These are phyloP conservation scores for Anser brachyrhynchus DNA, from an alignment of 2,113 vertebrate species.

Conservation along the genomic window DNA sequence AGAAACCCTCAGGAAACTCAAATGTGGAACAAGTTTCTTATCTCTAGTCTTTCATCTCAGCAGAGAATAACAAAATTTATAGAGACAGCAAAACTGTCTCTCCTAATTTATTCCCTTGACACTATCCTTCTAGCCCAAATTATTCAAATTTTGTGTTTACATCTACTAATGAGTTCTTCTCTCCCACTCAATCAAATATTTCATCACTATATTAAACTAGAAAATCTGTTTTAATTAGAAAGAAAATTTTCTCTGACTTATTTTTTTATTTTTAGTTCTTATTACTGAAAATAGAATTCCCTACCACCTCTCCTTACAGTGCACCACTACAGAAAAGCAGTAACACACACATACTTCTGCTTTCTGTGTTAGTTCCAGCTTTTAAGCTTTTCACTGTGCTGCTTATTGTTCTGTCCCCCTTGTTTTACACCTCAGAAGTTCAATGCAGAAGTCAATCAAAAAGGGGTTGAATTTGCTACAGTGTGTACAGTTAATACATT, in stretches of 20 bases:
- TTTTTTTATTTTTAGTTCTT: neutral
- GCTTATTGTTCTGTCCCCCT: neutral
- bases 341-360: neutral
- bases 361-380: neutral
- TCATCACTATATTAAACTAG: slow-evolving; percentile 9
- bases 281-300: neutral
- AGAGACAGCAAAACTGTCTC: slow-evolving; percentile 28
- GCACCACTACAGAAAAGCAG: neutral
- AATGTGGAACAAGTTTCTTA: neutral
- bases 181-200: slow-evolving; percentile 9
- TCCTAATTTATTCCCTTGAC: slow-evolving; percentile 51
- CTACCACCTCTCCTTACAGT: neutral
- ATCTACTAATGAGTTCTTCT: slow-evolving; percentile 36
- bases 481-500: neutral
- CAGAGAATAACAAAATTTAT: slow-evolving; percentile 1
- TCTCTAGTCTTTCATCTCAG: neutral
- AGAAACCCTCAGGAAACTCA: neutral
- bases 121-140: neutral
- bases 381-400: neutral
- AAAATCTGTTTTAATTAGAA: slow-evolving; percentile 40
- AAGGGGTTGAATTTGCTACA: neutral
- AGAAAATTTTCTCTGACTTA: neutral
- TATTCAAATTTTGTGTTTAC: slow-evolving; percentile 38
- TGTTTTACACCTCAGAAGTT: neutral
- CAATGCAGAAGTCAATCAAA: neutral